Evolutionary conservation across 2,888 invertebrate genomes (phyloP), one percentile per base, ranked within the genome.

Genomic region (Thera obeliscata): DNA sequence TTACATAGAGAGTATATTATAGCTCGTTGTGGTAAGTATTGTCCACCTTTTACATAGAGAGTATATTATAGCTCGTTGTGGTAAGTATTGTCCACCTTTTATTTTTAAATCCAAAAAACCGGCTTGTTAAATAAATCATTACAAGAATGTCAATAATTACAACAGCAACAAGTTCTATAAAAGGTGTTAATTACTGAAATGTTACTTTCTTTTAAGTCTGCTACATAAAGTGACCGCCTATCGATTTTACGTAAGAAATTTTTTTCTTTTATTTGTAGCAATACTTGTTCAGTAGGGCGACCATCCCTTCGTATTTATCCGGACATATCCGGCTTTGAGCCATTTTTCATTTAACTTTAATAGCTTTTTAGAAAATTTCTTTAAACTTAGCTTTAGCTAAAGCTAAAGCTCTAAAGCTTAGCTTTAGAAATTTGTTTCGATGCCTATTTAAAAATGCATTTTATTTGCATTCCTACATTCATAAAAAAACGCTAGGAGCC

Each of bases 231-330:
- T 56, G 56, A 52, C 61, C 66, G 46, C 57, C 67, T 63, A 67
- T 69, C 61, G 59, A 69, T 67, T 62, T 73, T 73, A 73, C 71
- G 73, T 69, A 73, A 72, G 5, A 58, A 58, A 62, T 11, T 54
- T 64, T 66, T 64, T 65, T 66, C n/a, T 55, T 66, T 66, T 43
- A 22, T 50, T 66, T 56, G 49, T 55, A 7, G 48, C 54, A 52
- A 50, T 46, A 52, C 52, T 33, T 33, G 33, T 9, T 52, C 9
- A 33, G 33, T 52, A 52, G 52, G 52, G 52, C 33, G 9, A 33
- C 52, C 52, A 52, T 12, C 22, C 50, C 7, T 50, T 2, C 33
- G 33, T 2, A 33, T 33, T 33, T 8, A 3, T 52, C 8, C 2
- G 52, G 52, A 9, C 8, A 52, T 9, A 2, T 52, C 7, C 22